Percentiles rank a stretch among this genome's conserved stretches.
Evolutionary conservation across 1,140 invertebrate genomes (phyloP).

Genomic region (Teleopsis dalmanni): DNA sequence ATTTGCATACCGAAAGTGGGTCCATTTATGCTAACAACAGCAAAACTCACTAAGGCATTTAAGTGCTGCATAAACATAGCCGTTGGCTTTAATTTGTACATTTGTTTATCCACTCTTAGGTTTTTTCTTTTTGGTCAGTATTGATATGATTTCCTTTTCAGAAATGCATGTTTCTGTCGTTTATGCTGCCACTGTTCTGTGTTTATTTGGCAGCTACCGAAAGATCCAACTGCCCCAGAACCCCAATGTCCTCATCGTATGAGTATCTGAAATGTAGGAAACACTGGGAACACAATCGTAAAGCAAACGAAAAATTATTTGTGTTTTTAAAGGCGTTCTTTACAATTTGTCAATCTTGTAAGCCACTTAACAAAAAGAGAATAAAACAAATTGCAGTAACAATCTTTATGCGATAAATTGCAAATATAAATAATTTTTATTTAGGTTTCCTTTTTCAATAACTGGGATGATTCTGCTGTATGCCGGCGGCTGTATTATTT

Average conservation of each 20-base stretch:
- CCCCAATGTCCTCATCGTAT: not conserved
- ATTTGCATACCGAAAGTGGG: too few relatives aligned
- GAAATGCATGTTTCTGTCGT: slow-evolving; percentile 15
- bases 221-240: not conserved
- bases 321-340: slow-evolving; percentile 16
- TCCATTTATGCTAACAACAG: too few relatives aligned
- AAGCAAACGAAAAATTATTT: slow-evolving; percentile 5
- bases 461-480: not conserved
- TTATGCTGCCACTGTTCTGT: slow-evolving; percentile 14
- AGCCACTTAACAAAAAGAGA: not conserved
- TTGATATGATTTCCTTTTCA: slow-evolving; percentile 4
- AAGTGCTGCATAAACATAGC: too few relatives aligned
- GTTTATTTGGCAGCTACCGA: slow-evolving; percentile 14
- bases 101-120: not conserved
- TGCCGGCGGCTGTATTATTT: not conserved
- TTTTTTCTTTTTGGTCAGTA: slow-evolving; percentile 1
- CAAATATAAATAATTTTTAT: slow-evolving; percentile 14
- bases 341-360: slow-evolving; percentile 16
- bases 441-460: not conserved
- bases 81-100: slow-evolving; percentile 13
- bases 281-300: not conserved
- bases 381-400: not conserved
- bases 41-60: too few relatives aligned
- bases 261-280: not conserved
- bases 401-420: slow-evolving; percentile 8